These are phyloP conservation scores for Panopea generosa DNA, from an alignment of 2,888 invertebrate genomes.

Conservation along the genomic window DNA sequence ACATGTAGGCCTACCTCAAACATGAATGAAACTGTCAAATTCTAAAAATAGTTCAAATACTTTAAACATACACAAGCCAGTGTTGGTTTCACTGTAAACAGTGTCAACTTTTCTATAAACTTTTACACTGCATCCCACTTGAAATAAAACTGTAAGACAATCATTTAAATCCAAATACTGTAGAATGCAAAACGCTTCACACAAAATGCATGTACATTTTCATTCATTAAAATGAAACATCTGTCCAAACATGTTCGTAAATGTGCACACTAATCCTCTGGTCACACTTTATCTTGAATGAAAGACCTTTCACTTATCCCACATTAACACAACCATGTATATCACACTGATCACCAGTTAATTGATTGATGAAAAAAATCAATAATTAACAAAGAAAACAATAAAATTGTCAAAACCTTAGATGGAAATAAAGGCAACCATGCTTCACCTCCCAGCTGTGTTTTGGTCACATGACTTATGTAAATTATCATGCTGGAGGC, in stretches of 20 bases:
- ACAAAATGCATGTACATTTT: constrained; percentile 52
- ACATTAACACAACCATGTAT: neutral
- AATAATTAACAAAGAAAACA: constrained; percentile 57
- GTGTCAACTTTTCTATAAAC: no score
- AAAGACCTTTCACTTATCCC: constrained; percentile 10
- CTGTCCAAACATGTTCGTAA: constrained; percentile 43
- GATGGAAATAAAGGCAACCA: constrained; percentile 60
- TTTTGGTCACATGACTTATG: constrained; percentile 79
- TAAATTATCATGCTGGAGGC: constrained; percentile 66
- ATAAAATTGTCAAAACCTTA: constrained; percentile 59
- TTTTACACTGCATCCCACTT: no score
- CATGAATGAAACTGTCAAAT: constrained; percentile 57
- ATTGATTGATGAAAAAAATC: constrained; percentile 28
- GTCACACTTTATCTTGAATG: constrained; percentile 15
- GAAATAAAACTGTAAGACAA: no score
- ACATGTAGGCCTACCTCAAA: constrained; percentile 47
- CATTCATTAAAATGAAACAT: constrained; percentile 61
- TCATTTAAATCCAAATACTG: no score
- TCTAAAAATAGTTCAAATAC: constrained; percentile 62
- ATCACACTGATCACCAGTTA: neutral
- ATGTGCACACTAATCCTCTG: constrained; percentile 6
- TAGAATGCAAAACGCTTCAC: constrained; percentile 33
- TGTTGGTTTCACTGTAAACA: no score
- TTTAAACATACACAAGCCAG: constrained; percentile 8
- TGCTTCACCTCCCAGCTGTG: constrained; percentile 70